Evolutionary conservation across 2,888 invertebrate genomes (phyloP).

Genomic region (Epistrophella euchroma): DNA sequence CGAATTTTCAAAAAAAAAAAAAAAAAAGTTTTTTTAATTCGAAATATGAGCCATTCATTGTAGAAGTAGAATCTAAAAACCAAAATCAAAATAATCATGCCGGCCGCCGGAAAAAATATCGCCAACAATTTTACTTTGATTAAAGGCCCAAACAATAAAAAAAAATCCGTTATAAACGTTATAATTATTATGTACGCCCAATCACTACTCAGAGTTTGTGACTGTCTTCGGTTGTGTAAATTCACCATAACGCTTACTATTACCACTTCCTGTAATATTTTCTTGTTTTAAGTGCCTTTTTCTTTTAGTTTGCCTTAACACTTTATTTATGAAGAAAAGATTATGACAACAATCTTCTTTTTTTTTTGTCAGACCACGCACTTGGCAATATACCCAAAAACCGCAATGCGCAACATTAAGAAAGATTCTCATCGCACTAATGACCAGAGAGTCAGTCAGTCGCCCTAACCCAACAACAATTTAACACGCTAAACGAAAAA

Average conservation of each 20-base stretch:
- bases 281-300: neutral
- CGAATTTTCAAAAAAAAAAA: no score
- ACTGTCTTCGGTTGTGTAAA: neutral
- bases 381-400: constrained; percentile 12
- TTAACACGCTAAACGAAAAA: neutral
- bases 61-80: no score
- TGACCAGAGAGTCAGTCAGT: neutral
- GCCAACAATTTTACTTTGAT: no score
- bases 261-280: constrained; percentile 15
- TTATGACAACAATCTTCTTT: constrained; percentile 12
- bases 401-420: constrained; percentile 24
- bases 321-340: neutral
- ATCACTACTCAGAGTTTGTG: neutral
- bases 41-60: no score
- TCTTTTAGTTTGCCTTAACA: constrained; percentile 7
- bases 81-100: no score
- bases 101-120: no score
- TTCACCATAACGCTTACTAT: neutral
- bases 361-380: neutral
- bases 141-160: neutral
- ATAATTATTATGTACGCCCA: neutral
- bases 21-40: no score
- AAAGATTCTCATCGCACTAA: constrained; percentile 20
- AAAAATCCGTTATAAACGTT: no score
- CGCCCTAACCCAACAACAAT: neutral